A percentile compares a stretch with the other conserved stretches of the same genome.
Conservation (phyloP, 2,888 invertebrate species). For the Danaus chrysippus region DNA sequence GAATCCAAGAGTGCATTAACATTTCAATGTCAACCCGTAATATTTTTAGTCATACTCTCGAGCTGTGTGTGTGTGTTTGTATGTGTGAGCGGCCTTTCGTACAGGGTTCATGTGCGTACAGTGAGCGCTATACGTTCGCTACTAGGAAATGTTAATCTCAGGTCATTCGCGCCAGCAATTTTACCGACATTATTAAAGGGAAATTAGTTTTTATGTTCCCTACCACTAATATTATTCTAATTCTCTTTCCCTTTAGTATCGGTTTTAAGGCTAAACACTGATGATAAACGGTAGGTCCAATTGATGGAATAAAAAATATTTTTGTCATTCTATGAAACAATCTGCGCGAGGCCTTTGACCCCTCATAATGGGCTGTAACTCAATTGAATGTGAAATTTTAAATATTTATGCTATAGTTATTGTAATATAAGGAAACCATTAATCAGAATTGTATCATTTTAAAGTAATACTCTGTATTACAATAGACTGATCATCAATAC, state of each 20-base stretch:
- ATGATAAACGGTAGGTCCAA: slow-evolving; percentile 13
- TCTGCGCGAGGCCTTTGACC: slow-evolving; percentile 32
- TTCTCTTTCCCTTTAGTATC: slow-evolving; percentile 12
- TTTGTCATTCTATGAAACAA: slow-evolving; percentile 26
- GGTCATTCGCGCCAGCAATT: slow-evolving; percentile 56
- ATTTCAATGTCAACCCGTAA: slow-evolving; percentile 78
- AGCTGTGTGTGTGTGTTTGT: slow-evolving; percentile 66
- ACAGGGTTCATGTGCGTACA: slow-evolving; percentile 37
- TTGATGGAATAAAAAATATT: not conserved
- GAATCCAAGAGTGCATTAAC: slow-evolving; percentile 72
- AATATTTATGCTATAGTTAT: slow-evolving; percentile 32
- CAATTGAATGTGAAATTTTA: slow-evolving; percentile 34
- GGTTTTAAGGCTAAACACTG: slow-evolving; percentile 7
- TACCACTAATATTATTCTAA: slow-evolving; percentile 17
- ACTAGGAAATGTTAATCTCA: slow-evolving; percentile 64
- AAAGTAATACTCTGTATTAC: slow-evolving; percentile 54
- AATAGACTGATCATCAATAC: slow-evolving; percentile 54
- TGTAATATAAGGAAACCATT: slow-evolving; percentile 40
- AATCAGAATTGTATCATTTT: slow-evolving; percentile 58
- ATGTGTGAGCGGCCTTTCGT: slow-evolving; percentile 34
- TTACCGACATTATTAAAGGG: slow-evolving; percentile 36
- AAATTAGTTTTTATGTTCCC: slow-evolving; percentile 30
- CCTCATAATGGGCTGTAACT: slow-evolving; percentile 26
- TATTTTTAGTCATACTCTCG: slow-evolving; percentile 70
- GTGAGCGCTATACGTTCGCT: slow-evolving; percentile 43